Base-by-base conservation (phyloP, 2,113 vertebrate species). In the Mobula birostris region DNA sequence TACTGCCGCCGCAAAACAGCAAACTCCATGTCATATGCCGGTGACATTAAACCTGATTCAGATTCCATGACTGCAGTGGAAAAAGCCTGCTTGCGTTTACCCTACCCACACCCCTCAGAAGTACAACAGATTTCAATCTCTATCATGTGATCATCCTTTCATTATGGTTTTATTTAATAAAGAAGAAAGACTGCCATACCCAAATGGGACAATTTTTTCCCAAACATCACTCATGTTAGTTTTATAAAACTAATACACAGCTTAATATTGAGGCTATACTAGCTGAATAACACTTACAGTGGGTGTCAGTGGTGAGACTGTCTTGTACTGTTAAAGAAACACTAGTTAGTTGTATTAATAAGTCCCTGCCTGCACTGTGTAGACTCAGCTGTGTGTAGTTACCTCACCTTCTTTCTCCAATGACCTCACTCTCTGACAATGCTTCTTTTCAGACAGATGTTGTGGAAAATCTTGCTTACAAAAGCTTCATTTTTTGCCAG, bases 341-440 rank as follows among this genome's bases (percentile, higher is more conserved):
- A 93, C 91, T 76, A 93, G 91, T 72, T 76, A 93, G 91, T 93
- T 93, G 91, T 93, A 56, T 74, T 93, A 93, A 76, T 93, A 76
- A 93, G 91, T 56, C 91, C 91, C 91, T 2, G 91, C 70, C 91
- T 93, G 91, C 70, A 95, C 97, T 95, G 96, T 96, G 97, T 97
- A 97, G 97, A 96, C 97, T 98, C 98, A 99, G 98, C 98, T 98
- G 98, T 95, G 97, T 96, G 97, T 97, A 93, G 91, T 98, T 97
- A 98, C 98, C 97, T 98, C 98, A 98, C 97, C 97, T 96, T 97
- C 97, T 96, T 97, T 96, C 96, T 97, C 96, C 95, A 95, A 97
- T 99, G 98, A 99, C 98, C 98, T 99, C 98, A 99, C 96, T 97
- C 96, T 92, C 96, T 95, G 97, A 99, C 98, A 99, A 99, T 98